Evolutionary conservation across 2,797 vertebrate genomes (phyloP).

Genomic region (Amblyraja radiata): DNA sequence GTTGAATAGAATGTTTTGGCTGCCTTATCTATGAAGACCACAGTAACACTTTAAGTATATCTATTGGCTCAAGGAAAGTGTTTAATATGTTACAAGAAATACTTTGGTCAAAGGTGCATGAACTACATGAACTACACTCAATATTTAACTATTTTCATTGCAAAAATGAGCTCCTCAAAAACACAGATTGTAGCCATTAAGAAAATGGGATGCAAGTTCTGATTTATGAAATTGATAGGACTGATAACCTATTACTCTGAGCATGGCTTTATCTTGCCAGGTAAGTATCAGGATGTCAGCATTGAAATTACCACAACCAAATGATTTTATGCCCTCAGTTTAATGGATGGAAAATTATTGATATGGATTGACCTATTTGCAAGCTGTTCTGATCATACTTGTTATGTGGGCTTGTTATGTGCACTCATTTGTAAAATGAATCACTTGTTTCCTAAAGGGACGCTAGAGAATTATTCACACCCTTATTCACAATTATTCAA

Average conservation of each 20-base stretch:
- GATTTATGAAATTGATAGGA: not conserved
- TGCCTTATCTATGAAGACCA: too few relatives aligned
- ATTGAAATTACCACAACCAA: not conserved
- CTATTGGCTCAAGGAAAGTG: not conserved
- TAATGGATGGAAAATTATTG: conserved; percentile 18
- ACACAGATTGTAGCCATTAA: not conserved
- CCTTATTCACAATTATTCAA: too few relatives aligned
- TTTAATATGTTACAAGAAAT: not conserved
- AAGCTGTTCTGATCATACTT: not conserved
- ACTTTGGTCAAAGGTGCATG: not conserved
- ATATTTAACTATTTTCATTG: not conserved
- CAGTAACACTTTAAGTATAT: not conserved
- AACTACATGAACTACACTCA: not conserved
- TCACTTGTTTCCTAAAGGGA: not conserved
- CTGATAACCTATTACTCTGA: not conserved
- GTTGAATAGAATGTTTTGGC: too few relatives aligned
- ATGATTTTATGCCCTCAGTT: not conserved
- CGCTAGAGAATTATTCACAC: not conserved
- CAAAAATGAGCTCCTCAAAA: not conserved
- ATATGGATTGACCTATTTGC: not conserved
- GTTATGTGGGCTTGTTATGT: not conserved
- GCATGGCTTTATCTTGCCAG: not conserved
- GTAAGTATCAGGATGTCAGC: not conserved
- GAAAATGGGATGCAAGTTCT: not conserved
- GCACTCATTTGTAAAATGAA: not conserved